Percentiles rank a stretch among this genome's conserved stretches.
phyloP scores from a whole-genome alignment of 2,113 vertebrate genomes.

The Argyrosomus japonicus region DNA sequence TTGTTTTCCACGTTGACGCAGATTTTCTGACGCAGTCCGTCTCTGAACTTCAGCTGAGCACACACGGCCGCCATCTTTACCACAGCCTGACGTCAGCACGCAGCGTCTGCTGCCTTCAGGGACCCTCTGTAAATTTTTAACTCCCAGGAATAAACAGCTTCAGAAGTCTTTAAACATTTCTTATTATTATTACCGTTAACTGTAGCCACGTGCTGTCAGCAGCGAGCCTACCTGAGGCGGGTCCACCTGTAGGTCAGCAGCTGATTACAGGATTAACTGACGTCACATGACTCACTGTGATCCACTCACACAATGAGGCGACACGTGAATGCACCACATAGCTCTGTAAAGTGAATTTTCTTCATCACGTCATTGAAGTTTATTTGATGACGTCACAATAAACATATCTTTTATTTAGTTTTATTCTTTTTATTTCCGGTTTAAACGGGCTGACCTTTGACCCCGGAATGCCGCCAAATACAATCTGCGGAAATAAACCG shows the following conservation, averaged over 20 bases:
- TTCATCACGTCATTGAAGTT: not conserved
- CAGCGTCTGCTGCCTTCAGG: not conserved
- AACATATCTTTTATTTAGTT: not conserved
- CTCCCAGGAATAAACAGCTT: too few species aligned
- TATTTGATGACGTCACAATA: not conserved
- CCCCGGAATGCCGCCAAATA: slow-evolving; percentile 58
- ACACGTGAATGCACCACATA: not conserved
- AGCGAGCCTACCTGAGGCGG: too few species aligned
- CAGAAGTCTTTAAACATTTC: too few species aligned
- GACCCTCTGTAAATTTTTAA: not conserved
- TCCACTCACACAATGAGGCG: too few species aligned
- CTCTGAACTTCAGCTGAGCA: slow-evolving; percentile 67
- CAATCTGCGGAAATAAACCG: slow-evolving; percentile 58
- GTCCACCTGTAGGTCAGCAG: too few species aligned
- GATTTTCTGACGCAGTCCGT: slow-evolving; percentile 64
- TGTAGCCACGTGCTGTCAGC: too few species aligned
- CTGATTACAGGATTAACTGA: too few species aligned
- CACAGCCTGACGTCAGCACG: not conserved
- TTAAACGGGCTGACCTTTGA: slow-evolving; percentile 4
- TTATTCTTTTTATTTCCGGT: not conserved
- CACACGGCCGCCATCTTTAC: slow-evolving; percentile 64
- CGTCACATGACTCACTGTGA: too few species aligned
- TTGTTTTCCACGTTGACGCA: slow-evolving; percentile 57
- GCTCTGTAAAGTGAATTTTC: not conserved
- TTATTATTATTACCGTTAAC: too few species aligned